Percentiles rank a stretch among this genome's conserved stretches.
These are phyloP conservation scores for western clawed frog (Xenopus tropicalis) DNA, from an alignment of 2,113 vertebrate genomes.

Conservation along the genomic window DNA sequence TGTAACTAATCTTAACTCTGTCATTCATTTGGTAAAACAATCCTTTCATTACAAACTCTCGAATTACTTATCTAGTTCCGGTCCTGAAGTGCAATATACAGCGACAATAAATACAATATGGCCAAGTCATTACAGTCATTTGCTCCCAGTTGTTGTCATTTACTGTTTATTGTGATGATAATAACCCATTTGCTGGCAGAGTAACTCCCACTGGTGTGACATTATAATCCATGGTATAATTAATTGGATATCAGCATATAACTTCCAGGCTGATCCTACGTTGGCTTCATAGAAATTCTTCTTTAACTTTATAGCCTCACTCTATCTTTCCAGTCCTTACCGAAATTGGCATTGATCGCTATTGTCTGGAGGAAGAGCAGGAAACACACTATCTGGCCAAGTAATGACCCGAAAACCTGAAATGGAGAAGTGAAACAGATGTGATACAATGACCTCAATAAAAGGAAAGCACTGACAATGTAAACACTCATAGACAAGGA, in stretches of 20 bases:
- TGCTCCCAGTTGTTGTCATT: background rate
- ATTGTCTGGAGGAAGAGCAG: constrained; percentile 4
- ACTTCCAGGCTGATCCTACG: constrained; percentile 7
- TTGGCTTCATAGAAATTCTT: constrained; percentile 4
- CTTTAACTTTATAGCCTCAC: background rate
- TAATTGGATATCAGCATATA: constrained; percentile 13
- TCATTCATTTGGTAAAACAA: no score
- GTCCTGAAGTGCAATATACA: no score
- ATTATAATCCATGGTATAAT: constrained; percentile 19
- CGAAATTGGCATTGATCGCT: constrained; percentile 6
- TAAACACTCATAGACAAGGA: background rate
- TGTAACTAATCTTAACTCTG: no score
- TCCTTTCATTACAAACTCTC: no score
- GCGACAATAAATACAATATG: no score
- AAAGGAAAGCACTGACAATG: no score
- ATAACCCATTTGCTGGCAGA: constrained; percentile 30
- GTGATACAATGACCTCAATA: background rate
- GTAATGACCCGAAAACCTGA: constrained; percentile 7
- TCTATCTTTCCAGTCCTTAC: constrained; percentile 5
- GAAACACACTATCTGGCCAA: constrained; percentile 12
- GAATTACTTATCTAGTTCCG: no score
- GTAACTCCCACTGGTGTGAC: background rate
- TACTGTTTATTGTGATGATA: background rate
- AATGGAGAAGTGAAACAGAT: background rate
- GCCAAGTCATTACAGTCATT: no score